These are phyloP conservation scores for Orchesellides sinensis DNA, from an alignment of 2,888 invertebrate genomes.

Conservation along the genomic window DNA sequence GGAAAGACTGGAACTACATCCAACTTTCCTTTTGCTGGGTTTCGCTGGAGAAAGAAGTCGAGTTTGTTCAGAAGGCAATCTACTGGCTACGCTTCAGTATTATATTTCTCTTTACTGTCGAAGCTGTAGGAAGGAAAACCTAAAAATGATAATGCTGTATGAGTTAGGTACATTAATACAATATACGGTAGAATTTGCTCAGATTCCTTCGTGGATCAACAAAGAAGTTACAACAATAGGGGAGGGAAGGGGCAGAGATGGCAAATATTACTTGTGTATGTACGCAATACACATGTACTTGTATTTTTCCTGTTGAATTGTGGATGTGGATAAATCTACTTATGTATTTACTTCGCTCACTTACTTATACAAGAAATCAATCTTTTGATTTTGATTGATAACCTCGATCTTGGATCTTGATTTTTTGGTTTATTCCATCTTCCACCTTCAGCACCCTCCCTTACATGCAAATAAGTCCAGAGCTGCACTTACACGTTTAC, in stretches of 20 bases:
- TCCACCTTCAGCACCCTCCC: neutral
- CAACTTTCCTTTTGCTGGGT: neutral
- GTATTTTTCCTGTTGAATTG: too few species aligned
- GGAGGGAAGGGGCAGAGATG: neutral
- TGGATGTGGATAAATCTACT: too few species aligned
- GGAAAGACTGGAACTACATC: neutral
- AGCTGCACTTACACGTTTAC: too few species aligned
- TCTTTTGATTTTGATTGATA: slow-evolving; percentile 62
- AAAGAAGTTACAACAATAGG: slow-evolving; percentile 13
- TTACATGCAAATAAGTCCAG: too few species aligned
- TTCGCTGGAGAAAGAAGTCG: neutral
- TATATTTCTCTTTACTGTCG: too few species aligned
- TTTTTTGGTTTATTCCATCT: slow-evolving; percentile 15
- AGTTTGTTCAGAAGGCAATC: neutral
- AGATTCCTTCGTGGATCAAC: slow-evolving; percentile 26
- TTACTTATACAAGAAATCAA: too few species aligned
- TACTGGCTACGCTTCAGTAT: neutral
- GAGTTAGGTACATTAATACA: slow-evolving; percentile 25
- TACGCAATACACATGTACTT: too few species aligned
- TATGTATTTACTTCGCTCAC: too few species aligned
- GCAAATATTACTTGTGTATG: too few species aligned
- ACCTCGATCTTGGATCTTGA: slow-evolving; percentile 55
- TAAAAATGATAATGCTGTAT: neutral
- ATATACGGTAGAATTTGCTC: slow-evolving; percentile 28
- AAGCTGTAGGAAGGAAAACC: neutral